Base-by-base conservation (phyloP, 2,797 vertebrate species). In the Sciaenops ocellatus region DNA sequence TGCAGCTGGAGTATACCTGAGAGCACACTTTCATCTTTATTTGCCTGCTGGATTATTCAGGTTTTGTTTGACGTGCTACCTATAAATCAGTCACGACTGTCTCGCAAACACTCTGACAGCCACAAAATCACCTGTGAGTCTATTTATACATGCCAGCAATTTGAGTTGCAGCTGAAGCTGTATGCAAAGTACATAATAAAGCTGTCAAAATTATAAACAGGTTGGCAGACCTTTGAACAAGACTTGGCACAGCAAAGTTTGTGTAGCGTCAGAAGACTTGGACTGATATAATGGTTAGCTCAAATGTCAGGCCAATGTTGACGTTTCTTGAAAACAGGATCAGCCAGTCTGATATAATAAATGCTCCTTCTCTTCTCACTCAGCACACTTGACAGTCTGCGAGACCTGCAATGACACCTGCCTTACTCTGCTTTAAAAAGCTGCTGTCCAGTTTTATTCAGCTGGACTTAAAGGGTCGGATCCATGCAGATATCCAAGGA, bases 71-170 rank as follows among this genome's bases (percentile, higher is more conserved):
- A 83, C 65, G 17, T 64, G 51, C 48, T 61, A 66, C 78, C 78
- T 78, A 82, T 92, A 90, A 87, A 90, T 92, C 92, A 87, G 82
- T 91, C 90, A 86, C 2, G 55, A 79, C 87, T 85, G 81, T 88
- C 83, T 80, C 12, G 63, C 34, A n/a, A 74, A 72, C 80, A 73
- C 60, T 42, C 73, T 68, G 83, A 88, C 86, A 80, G 88, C 79
- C 76, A 75, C 88, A 85, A 66, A 92, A 89, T 90, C 88, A 91
- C 87, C 88, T 86, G 83, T 73, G 68, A 85, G 87, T 89, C 80
- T 91, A 78, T 88, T 90, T 89, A 86, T 78, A 67, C 82, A 89
- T 57, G 84, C 85, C 87, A 83, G 75, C 67, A 78, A 83, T 85
- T 46, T 85, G 86, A 85, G 84, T 82, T 34, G 78, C 80, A 4